These are phyloP conservation scores for Balearica regulorum DNA, from an alignment of 2,797 vertebrate genomes.

Conservation along the genomic window DNA sequence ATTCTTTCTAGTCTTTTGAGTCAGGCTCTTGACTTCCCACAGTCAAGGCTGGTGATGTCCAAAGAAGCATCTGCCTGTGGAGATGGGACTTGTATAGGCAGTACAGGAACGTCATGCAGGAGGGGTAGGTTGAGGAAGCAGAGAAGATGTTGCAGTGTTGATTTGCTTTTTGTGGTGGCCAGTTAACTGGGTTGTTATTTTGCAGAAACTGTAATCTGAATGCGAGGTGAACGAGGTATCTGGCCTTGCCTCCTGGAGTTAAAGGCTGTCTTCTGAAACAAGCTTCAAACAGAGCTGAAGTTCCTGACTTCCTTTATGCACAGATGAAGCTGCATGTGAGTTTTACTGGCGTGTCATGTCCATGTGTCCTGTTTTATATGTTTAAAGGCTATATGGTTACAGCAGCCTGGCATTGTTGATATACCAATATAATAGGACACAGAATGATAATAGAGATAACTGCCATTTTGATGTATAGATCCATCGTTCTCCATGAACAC, in stretches of 20 bases:
- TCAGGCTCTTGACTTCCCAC: neutral
- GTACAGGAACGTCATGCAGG: fast-evolving
- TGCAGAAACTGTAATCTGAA: neutral
- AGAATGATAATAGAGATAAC: neutral
- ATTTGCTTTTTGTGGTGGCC: neutral
- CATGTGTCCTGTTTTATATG: neutral
- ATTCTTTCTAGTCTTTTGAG: neutral
- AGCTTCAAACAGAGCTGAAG: neutral
- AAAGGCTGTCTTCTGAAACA: neutral
- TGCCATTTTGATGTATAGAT: neutral
- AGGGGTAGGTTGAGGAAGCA: neutral
- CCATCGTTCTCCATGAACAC: neutral
- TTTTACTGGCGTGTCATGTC: neutral
- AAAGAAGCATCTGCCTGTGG: neutral
- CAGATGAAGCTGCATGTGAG: neutral
- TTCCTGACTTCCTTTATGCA: neutral
- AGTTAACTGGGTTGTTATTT: neutral
- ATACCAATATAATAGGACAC: neutral
- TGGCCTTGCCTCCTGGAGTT: neutral
- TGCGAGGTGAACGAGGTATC: neutral
- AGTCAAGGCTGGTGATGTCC: neutral
- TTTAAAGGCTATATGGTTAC: neutral
- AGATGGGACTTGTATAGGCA: neutral
- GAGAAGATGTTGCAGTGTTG: neutral
- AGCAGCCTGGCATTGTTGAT: neutral